Percentiles rank a stretch among this genome's conserved stretches.
These are phyloP conservation scores for Cyrtonyx montezumae DNA, from an alignment of 2,113 vertebrate genomes.

Conservation along the genomic window DNA sequence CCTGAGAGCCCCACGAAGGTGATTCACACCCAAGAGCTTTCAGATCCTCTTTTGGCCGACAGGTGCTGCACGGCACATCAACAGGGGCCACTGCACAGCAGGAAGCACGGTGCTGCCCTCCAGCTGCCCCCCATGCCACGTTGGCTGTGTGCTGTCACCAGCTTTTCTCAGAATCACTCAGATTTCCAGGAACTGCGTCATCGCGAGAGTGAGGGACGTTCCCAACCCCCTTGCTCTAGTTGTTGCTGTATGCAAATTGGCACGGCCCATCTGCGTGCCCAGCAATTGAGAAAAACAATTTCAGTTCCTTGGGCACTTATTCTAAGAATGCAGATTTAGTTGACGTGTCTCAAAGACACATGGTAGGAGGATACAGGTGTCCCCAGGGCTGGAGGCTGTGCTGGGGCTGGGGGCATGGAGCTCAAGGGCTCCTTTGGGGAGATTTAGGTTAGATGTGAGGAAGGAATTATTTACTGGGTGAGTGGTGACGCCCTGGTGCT, in stretches of 20 bases:
- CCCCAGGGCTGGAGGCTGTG: fast-evolving
- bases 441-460: neutral
- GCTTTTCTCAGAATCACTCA: neutral
- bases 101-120: neutral
- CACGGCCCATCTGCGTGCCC: neutral
- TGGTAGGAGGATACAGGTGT: fast-evolving
- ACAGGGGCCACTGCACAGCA: neutral
- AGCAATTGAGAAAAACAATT: fast-evolving
- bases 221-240: neutral
- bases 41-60: neutral
- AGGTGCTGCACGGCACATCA: fast-evolving
- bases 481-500: too few species aligned
- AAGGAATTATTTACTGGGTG: neutral
- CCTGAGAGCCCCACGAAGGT: neutral
- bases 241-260: neutral
- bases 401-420: neutral
- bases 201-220: fast-evolving
- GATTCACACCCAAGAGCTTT: neutral
- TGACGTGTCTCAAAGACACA: fast-evolving
- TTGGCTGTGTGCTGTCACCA: fast-evolving
- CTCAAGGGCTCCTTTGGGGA: fast-evolving
- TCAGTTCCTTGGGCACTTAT: neutral
- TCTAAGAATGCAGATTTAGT: fast-evolving
- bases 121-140: fast-evolving
- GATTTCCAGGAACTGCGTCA: neutral